Evolutionary conservation across 92 coral and sea anemone species (phyloP).

Genomic region (Virgularia gustaviana): DNA sequence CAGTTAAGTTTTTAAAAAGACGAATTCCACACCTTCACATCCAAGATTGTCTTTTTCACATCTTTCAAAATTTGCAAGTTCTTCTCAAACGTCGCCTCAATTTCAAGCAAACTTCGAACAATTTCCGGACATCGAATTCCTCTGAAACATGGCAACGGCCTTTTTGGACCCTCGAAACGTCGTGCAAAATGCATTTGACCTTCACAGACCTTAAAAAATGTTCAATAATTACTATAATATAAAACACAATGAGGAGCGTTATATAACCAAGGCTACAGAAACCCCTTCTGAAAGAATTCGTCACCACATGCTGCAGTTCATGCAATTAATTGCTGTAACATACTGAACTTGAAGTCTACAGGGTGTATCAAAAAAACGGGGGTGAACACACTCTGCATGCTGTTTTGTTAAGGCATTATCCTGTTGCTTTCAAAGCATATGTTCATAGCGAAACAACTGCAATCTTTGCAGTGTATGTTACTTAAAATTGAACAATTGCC

Average conservation of each 20-base stretch:
- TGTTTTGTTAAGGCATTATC: too few species aligned
- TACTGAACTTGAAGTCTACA: too few species aligned
- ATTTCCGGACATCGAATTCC: constrained; percentile 93
- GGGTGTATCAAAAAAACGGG: too few species aligned
- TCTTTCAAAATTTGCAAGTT: constrained; percentile 88
- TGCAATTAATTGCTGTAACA: too few species aligned
- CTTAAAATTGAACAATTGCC: too few species aligned
- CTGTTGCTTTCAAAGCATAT: too few species aligned
- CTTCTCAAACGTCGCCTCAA: constrained; percentile 97
- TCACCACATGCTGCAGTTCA: too few species aligned
- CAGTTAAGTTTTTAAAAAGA: neutral
- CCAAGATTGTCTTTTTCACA: constrained; percentile 91
- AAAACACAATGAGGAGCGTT: neutral
- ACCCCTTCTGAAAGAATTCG: too few species aligned
- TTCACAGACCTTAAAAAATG: constrained; percentile 74
- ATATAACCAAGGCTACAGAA: neutral
- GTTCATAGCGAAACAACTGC: too few species aligned
- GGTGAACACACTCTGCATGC: too few species aligned
- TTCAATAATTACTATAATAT: neutral
- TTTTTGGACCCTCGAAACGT: constrained; percentile 84
- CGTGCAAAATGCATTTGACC: constrained; percentile 99
- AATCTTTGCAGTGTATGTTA: too few species aligned
- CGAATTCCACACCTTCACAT: constrained; percentile 73
- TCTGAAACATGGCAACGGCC: constrained; percentile 93
- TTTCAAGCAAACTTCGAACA: constrained; percentile 87